Evolutionary conservation across 2,113 vertebrate species (phyloP), one percentile per base, ranked within the genome.

Genomic region (Todiramphus saurophagus): DNA sequence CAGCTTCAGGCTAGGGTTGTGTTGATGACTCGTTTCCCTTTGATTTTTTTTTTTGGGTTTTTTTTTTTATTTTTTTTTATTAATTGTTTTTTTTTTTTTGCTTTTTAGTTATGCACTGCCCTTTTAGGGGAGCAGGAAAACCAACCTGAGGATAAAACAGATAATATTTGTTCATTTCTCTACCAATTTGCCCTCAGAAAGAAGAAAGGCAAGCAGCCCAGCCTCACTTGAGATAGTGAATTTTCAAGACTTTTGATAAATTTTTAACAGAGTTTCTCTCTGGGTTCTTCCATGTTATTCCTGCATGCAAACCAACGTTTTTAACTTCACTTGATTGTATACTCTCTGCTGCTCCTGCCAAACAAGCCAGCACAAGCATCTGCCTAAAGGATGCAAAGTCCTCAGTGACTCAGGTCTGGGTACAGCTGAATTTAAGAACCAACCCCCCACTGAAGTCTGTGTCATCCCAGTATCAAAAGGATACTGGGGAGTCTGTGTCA

Each of bases 201-300:
- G 74, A 64, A 87, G 50, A 74, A 75, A 78, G 56, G 58, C 0
- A 0, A 79, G 81, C 56, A 87, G 83, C 77, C 60, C 44, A 41
- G 66, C 43, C 41, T 87, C 33, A 35, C 69, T 79, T 4, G 15
- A 82, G 76, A 75, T 12, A 84, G 77, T 37, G 62, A 84, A 76
- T 94, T 92, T 89, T 91, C 89, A 82, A 64, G 9, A 44, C 53
- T 84, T 96, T 48, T 89, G 77, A 95, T 96, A 84, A 78, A 91
- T 95, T 79, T 96, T 95, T 96, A 78, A 94, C 37, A 64, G 87
- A 39, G 16, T 76, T 85, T 85, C 62, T 91, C 91, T 94, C 56
- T 24, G 35, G 66, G 66, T 75, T 44, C 69, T 60, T 28, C 69
- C 2, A 1, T 41, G 68, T 48, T 81, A 87, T 23, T 89, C 66